Conservation (phyloP, 2,113 vertebrate genomes). For the Helogale parvula region DNA sequence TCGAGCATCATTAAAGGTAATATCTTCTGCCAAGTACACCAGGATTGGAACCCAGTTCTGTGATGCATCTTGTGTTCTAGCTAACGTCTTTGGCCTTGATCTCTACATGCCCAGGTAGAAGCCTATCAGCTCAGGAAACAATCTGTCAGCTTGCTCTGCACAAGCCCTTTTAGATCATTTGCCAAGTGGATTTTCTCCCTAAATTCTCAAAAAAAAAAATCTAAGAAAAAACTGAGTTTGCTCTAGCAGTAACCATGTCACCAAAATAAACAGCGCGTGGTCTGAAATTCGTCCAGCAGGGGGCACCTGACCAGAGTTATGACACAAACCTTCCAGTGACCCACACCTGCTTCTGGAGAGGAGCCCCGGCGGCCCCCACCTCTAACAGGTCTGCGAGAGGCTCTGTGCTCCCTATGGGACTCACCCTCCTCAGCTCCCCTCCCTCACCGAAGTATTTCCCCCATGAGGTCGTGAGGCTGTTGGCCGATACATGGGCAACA, state of each 20-base stretch:
- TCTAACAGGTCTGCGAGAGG: accelerated
- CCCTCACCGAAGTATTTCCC: accelerated
- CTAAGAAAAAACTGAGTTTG: not conserved
- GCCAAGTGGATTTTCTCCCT: not conserved
- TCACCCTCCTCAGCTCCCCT: too few species aligned
- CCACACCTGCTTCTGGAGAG: not conserved
- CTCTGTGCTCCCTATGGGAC: accelerated
- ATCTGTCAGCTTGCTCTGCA: not conserved
- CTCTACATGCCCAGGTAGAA: not conserved
- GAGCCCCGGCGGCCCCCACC: accelerated
- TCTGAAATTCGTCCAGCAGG: not conserved
- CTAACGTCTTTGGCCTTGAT: not conserved
- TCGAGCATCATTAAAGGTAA: too few species aligned
- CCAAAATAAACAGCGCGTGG: not conserved
- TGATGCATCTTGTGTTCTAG: not conserved
- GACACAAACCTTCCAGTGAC: not conserved
- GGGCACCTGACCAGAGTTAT: accelerated
- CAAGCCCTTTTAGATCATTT: not conserved
- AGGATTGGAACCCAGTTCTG: not conserved
- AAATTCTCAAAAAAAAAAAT: not conserved
- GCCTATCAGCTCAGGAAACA: not conserved
- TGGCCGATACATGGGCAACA: accelerated
- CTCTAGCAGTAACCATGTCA: not conserved
- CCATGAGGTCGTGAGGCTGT: accelerated
- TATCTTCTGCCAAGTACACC: accelerated